phyloP scores from a whole-genome alignment of 92 coral and sea anemone species.

The Siderastrea siderea region DNA sequence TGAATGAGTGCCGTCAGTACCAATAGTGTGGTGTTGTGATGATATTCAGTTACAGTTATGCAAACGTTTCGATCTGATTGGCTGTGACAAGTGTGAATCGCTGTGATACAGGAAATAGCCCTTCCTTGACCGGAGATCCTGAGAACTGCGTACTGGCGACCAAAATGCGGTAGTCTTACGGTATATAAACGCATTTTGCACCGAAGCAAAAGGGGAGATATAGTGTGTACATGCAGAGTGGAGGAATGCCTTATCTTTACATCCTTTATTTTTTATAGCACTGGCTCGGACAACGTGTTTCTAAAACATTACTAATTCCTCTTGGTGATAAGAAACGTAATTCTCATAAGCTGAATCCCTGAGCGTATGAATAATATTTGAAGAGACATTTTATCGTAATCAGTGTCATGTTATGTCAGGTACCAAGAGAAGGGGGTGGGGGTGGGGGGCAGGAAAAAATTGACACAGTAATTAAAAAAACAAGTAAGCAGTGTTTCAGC shows the following conservation, averaged over 20 bases:
- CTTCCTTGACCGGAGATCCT: not conserved
- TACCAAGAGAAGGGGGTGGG: too few species aligned
- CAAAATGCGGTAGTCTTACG: not conserved
- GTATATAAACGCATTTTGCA: not conserved
- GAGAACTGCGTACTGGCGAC: not conserved
- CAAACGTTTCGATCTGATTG: not conserved
- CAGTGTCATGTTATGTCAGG: too few species aligned
- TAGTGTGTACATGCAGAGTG: not conserved
- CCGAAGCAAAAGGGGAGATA: not conserved
- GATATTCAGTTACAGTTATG: not conserved
- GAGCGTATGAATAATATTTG: too few species aligned
- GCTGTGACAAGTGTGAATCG: not conserved
- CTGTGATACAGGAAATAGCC: not conserved
- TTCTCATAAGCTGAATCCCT: too few species aligned
- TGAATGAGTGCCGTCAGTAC: not conserved
- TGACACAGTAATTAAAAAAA: not conserved
- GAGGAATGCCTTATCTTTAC: too few species aligned
- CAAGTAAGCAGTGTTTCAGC: not conserved
- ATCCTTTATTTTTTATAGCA: too few species aligned
- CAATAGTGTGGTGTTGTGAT: not conserved
- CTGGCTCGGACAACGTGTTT: too few species aligned
- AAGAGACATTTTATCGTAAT: too few species aligned
- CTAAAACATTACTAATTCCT: too few species aligned
- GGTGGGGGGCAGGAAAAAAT: not conserved
- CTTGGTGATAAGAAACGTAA: too few species aligned